These are phyloP conservation scores for Periophthalmus modestus DNA, from an alignment of 2,113 vertebrate genomes.

Conservation along the genomic window DNA sequence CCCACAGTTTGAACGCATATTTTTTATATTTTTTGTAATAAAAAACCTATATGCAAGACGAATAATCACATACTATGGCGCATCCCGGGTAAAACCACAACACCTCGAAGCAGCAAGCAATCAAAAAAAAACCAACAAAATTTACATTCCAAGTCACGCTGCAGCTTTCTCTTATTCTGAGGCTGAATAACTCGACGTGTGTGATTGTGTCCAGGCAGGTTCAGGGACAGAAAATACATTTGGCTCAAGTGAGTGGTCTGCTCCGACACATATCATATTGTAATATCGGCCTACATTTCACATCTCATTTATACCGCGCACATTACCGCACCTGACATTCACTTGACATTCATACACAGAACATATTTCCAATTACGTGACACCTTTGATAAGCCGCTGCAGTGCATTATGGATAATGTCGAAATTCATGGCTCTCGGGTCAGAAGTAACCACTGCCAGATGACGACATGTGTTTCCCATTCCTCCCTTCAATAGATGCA, in stretches of 20 bases:
- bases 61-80: neutral
- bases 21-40: too few species aligned
- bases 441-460: conserved; percentile 1
- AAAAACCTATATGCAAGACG: too few species aligned
- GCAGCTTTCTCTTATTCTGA: too few species aligned
- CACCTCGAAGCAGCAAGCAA: neutral
- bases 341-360: conserved; percentile 1
- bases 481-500: neutral
- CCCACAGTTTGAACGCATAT: too few species aligned
- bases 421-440: neutral
- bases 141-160: neutral
- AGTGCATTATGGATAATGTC: neutral
- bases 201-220: neutral
- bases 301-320: neutral
- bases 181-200: neutral
- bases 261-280: conserved; percentile 1
- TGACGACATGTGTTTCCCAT: neutral
- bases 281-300: conserved; percentile 13
- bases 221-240: conserved; percentile 1
- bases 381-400: neutral
- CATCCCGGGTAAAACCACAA: too few species aligned
- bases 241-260: neutral
- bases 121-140: neutral
- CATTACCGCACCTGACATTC: conserved; percentile 9
- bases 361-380: conserved; percentile 6